Evolutionary conservation across 2,113 vertebrate species (phyloP), one percentile per base, ranked within the genome.

Genomic region (Pantherophis guttatus): DNA sequence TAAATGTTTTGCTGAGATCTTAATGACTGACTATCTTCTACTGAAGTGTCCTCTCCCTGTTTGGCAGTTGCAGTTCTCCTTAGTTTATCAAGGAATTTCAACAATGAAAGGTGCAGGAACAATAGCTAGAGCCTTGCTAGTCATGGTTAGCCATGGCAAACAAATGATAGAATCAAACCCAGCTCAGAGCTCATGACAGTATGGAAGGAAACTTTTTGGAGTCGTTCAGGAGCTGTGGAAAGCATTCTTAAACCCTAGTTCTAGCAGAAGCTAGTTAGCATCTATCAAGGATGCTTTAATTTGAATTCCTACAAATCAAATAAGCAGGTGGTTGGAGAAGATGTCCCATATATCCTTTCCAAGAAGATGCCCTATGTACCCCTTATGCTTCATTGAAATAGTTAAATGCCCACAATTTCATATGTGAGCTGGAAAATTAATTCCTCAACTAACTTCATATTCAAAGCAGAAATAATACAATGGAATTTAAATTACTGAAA

Each of bases 401-500:
- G 44, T 52, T 87, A 75, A 50, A 75, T 81, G 19, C 17, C 33
- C 50, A 65, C 86, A 44, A 29, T 94, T 95, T 95, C 90, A 0
- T 86, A 23, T 88, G 53, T 94, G 95, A 52, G 17, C 91, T 95
- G 88, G 70, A 94, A 93, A 94, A 94, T 52, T 48, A 94, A 95
- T 92, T 94, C 7, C 1, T 1, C 81, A 57, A 70, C 24, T 94
- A 65, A 52, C 58, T 19, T 94, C 94, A 94, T 81, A 92, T 17
- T 90, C 96, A 88, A 94, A 57, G 95, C 94, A 95, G 94, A 96
- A 75, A 88, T 39, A 94, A 93, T 24, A 94, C 81, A 92, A 70
- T 19, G 6, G 62, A 96, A 96, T 91, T 48, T 57, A 91, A 65
- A 94, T 94, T 94, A 86, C 54, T 91, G 52, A 91, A 96, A 97